Percentiles rank a stretch among this genome's conserved stretches.
Conservation (phyloP, 1,140 invertebrate species). For the Philotrypesis tridentata region DNA sequence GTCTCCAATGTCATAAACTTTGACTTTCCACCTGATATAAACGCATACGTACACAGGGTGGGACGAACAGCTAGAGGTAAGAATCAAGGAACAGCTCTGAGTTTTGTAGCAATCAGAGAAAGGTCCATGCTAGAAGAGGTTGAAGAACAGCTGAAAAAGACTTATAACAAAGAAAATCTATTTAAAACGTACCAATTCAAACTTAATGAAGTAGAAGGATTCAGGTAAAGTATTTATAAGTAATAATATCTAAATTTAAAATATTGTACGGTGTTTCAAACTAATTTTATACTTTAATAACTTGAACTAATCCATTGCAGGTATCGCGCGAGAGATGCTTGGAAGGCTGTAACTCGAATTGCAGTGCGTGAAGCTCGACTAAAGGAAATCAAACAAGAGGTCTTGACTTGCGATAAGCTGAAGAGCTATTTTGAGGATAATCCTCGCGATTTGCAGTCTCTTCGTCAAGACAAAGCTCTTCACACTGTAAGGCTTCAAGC, state of each 20-base stretch:
- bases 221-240: conserved; percentile 76
- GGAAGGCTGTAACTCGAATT: conserved; percentile 93
- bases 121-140: conserved; percentile 83
- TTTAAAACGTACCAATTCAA: conserved; percentile 94
- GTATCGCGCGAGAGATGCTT: conserved; percentile 94
- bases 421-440: conserved; percentile 97
- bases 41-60: conserved; percentile 94
- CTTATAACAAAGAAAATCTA: conserved; percentile 74
- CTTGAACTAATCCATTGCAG: conserved; percentile 52
- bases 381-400: conserved; percentile 96
- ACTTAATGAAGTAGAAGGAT: conserved; percentile 96
- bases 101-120: conserved; percentile 92
- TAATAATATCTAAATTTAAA: no score
- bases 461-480: conserved; percentile 94
- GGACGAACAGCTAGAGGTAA: conserved; percentile 95
- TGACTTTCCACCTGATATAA: conserved; percentile 93
- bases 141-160: conserved; percentile 81
- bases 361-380: conserved; percentile 94
- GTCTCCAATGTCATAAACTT: conserved; percentile 99
- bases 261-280: no score
- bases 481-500: conserved; percentile 88
- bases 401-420: conserved; percentile 93
- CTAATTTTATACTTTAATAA: no score
- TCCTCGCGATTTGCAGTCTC: conserved; percentile 89
- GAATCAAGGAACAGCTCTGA: conserved; percentile 94